These are phyloP conservation scores for Silurus glanis DNA, from an alignment of 2,113 vertebrate species.

Conservation along the genomic window DNA sequence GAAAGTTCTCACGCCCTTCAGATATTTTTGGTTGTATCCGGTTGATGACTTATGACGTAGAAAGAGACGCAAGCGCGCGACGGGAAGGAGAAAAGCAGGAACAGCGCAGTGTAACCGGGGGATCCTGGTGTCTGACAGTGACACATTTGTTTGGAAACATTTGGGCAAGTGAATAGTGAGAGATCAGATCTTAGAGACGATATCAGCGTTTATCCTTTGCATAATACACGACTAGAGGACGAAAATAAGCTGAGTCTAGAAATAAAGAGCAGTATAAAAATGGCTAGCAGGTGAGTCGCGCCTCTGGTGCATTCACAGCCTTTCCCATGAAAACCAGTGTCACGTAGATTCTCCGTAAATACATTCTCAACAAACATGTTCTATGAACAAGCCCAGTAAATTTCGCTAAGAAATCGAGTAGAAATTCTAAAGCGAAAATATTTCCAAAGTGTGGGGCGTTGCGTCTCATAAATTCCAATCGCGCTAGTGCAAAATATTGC, in stretches of 20 bases:
- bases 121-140: no score
- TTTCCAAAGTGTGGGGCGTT: constrained; percentile 42
- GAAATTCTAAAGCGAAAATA: background rate
- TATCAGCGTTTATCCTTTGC: background rate
- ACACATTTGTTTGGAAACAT: constrained; percentile 13
- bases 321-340: background rate
- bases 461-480: constrained; percentile 55
- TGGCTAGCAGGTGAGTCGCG: constrained; percentile 68
- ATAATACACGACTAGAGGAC: constrained; percentile 39
- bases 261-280: constrained; percentile 41
- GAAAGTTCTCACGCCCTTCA: background rate
- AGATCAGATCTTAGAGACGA: background rate
- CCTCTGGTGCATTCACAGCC: constrained; percentile 33
- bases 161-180: constrained; percentile 6
- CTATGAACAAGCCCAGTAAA: background rate
- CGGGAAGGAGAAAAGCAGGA: constrained; percentile 2
- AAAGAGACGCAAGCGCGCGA: background rate
- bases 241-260: constrained; percentile 32
- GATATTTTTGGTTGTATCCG: background rate
- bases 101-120: background rate
- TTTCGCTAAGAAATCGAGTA: background rate
- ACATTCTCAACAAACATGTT: background rate
- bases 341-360: background rate
- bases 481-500: constrained; percentile 58
- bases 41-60: constrained; percentile 35